Base-by-base conservation (phyloP, 2,113 vertebrate genomes). In the Spea multiplicata region DNA sequence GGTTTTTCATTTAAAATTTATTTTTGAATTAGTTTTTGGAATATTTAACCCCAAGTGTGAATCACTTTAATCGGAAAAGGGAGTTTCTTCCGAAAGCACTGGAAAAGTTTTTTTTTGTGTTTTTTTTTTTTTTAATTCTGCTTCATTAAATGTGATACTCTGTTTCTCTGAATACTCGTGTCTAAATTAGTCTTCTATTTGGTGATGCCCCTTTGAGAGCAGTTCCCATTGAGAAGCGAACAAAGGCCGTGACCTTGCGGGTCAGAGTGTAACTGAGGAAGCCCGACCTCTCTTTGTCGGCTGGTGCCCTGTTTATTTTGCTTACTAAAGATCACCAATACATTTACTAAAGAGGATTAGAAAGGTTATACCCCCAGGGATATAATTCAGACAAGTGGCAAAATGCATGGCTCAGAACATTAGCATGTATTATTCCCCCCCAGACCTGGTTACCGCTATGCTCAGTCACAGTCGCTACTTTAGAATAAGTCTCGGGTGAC, bases 281-380 rank as follows among this genome's bases (percentile, higher is more conserved):
- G 93, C 90, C 87, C 83, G 91, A 92, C 90, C 89, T 89, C 81
- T 87, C 90, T 94, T 92, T 94, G 91, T 91, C 88, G 91, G 74
- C 74, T 87, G 84, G 85, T 84, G 87, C 86, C 84, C 89, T 95
- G 94, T 96, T 96, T 95, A 94, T 93, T 94, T 95, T 94, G 91
- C 93, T 91, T 93, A 94, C 93, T 94, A 94, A 95, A 96, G 94
- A 95, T 94, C 92, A 94, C 88, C 85, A 92, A 94, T 92, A 95
- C 92, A 94, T 95, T 95, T 94, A 94, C 93, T 94, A 93, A 93
- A 91, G 88, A 90, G 89, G 93, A 95, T 95, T 95, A 94, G 88
- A 94, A 89, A 90, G 89, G 92, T 93, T 88, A 89, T 87, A 88
- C 92, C 93, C 93, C 92, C 66, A 86, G 92, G 92, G 92, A 94